Conservation (phyloP, 2,113 vertebrate species). For the Trematomus loennbergii region DNA sequence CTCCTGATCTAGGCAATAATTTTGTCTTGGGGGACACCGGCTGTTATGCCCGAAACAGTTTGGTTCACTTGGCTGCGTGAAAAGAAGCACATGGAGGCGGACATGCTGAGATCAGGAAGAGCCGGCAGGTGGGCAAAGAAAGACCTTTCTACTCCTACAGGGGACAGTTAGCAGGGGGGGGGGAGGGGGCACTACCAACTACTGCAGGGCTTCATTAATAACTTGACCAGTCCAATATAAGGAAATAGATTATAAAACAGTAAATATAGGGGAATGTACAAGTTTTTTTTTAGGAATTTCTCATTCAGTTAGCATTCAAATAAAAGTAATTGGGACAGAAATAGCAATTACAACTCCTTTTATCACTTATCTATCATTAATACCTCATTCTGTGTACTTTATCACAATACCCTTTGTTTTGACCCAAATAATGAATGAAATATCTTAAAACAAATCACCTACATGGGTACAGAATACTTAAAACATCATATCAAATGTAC, state of each 20-base stretch:
- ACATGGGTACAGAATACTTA: not conserved
- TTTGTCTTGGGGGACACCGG: constrained; percentile 84
- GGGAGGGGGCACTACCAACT: constrained; percentile 4
- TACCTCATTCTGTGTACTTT: not conserved
- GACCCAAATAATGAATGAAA: not conserved
- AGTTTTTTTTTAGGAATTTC: not conserved
- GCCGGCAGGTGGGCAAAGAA: constrained; percentile 42
- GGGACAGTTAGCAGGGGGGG: not conserved
- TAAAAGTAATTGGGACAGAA: not conserved
- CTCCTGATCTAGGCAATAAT: constrained; percentile 85
- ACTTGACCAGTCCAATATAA: not conserved
- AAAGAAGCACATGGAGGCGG: constrained; percentile 78
- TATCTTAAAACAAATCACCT: not conserved
- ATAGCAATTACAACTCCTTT: not conserved
- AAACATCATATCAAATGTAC: not conserved
- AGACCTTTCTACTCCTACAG: constrained; percentile 24
- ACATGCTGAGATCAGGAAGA: constrained; percentile 70
- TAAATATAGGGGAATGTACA: not conserved
- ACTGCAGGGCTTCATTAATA: not conserved
- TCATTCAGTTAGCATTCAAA: not conserved
- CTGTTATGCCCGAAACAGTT: constrained; percentile 78
- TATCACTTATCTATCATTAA: not conserved
- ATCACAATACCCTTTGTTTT: not conserved
- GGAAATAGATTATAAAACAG: not conserved
- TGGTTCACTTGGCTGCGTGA: constrained; percentile 85